Conservation (phyloP, 2,888 invertebrate genomes). For the Seira musarum region DNA sequence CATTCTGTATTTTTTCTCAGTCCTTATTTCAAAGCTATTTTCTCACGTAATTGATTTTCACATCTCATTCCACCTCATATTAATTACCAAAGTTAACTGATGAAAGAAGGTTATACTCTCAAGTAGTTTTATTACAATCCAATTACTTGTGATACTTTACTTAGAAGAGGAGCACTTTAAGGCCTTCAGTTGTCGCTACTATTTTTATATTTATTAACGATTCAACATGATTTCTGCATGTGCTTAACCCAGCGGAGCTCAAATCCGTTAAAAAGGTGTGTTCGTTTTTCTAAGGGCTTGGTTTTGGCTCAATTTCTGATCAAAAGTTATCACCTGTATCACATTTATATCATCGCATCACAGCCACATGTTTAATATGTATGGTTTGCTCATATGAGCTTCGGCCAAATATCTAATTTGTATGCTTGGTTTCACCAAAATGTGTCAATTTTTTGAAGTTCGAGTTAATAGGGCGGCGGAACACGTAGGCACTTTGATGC, state of each 20-base stretch:
- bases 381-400: too few species aligned
- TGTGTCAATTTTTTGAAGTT: slow-evolving; percentile 38
- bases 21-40: background rate
- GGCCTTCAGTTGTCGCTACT: too few species aligned
- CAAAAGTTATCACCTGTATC: background rate
- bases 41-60: background rate
- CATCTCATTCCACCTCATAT: background rate
- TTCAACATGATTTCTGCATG: too few species aligned
- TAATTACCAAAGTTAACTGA: background rate
- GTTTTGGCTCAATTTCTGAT: slow-evolving; percentile 20
- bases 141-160: too few species aligned
- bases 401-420: background rate
- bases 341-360: too few species aligned
- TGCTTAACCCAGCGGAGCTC: slow-evolving; percentile 29
- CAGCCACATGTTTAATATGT: too few species aligned
- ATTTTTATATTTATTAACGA: too few species aligned
- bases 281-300: slow-evolving; percentile 19
- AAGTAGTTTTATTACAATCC: too few species aligned
- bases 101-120: background rate
- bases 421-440: background rate
- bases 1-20: background rate
- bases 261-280: slow-evolving; percentile 22
- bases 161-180: too few species aligned
- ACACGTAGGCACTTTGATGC: slow-evolving; percentile 33
- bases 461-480: slow-evolving; percentile 42